These are phyloP conservation scores for Ambastaia sidthimunki DNA, from an alignment of 2,797 vertebrate species.

Conservation along the genomic window DNA sequence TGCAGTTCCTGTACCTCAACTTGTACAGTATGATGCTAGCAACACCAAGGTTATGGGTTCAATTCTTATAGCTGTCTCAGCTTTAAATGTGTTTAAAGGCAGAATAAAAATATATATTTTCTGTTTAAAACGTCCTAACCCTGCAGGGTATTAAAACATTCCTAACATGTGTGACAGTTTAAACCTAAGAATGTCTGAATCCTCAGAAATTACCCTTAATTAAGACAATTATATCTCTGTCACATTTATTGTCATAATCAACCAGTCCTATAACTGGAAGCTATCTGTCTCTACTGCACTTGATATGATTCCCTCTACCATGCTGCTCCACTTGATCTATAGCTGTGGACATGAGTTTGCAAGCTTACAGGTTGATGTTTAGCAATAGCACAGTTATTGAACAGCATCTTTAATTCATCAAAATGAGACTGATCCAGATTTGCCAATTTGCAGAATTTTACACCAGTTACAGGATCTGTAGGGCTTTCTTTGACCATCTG, in stretches of 20 bases:
- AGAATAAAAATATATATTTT: too few species aligned
- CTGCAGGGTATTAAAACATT: not conserved
- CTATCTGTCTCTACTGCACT: not conserved
- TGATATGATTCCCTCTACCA: not conserved
- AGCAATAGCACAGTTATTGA: not conserved
- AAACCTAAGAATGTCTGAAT: not conserved
- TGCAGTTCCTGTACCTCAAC: too few species aligned
- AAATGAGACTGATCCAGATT: conserved; percentile 6
- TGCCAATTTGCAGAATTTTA: conserved; percentile 1
- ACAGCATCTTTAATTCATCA: not conserved
- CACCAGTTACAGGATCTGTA: conserved; percentile 1
- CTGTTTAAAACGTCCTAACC: too few species aligned
- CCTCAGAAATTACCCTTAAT: too few species aligned
- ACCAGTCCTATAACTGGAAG: not conserved
- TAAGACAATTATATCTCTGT: not conserved
- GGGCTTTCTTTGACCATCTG: not conserved
- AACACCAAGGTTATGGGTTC: too few species aligned
- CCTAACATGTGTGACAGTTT: not conserved
- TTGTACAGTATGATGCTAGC: too few species aligned
- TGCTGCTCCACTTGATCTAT: not conserved
- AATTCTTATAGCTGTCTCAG: too few species aligned
- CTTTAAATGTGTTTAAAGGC: too few species aligned
- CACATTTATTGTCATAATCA: not conserved
- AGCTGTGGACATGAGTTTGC: not conserved
- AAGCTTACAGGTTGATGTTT: not conserved